Conservation (phyloP, 2,113 vertebrate species). For the Sinocyclocheilus anshuiensis region DNA sequence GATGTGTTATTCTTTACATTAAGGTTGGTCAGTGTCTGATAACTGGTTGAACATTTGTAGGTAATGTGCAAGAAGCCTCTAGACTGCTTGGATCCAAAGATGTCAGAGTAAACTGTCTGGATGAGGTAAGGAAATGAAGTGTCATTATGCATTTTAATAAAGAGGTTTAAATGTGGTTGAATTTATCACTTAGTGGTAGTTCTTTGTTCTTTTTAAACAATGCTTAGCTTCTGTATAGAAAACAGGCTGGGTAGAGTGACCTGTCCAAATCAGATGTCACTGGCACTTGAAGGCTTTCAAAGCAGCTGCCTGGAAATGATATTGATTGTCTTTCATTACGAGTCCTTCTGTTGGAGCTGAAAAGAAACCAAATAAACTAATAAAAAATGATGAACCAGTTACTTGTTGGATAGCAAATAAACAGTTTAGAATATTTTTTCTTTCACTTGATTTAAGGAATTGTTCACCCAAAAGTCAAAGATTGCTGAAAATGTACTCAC, state of each 20-base stretch:
- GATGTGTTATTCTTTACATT: neutral
- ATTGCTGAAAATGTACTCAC: too few species aligned
- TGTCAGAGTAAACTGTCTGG: constrained; percentile 95
- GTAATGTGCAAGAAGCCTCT: constrained; percentile 88
- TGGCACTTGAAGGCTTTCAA: constrained; percentile 11
- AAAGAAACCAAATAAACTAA: neutral
- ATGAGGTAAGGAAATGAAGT: constrained; percentile 80
- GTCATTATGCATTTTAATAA: neutral
- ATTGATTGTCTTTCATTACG: neutral
- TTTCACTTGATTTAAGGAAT: neutral
- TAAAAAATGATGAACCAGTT: neutral
- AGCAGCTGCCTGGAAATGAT: constrained; percentile 2
- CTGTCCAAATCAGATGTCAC: constrained; percentile 67
- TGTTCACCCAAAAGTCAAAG: neutral
- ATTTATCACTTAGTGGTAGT: neutral
- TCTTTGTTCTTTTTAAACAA: neutral
- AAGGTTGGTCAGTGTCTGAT: neutral
- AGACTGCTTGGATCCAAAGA: constrained; percentile 90
- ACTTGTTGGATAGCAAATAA: neutral
- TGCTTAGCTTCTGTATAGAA: neutral
- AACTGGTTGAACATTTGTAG: constrained; percentile 65
- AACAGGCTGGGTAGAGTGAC: neutral
- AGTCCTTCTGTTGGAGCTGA: neutral
- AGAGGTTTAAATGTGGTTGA: neutral
- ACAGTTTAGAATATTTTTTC: too few species aligned